Percentiles rank a stretch among this genome's conserved stretches.
Conservation (phyloP, 2,797 vertebrate genomes). For the Oreortyx pictus region DNA sequence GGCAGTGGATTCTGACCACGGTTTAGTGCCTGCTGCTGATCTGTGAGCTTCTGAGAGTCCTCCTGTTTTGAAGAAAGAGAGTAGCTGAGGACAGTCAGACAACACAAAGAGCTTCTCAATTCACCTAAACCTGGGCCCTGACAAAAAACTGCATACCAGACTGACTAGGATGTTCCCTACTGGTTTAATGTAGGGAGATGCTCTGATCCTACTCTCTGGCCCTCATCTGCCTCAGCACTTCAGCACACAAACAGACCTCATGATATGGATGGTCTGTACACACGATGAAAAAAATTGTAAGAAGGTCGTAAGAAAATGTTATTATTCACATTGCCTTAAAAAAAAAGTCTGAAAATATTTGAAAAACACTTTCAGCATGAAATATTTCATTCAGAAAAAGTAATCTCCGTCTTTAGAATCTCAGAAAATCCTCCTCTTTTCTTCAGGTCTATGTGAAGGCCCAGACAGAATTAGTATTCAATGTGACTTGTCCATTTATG, state of each 20-base stretch:
- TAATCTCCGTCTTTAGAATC: neutral
- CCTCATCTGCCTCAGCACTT: neutral
- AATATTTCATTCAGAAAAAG: neutral
- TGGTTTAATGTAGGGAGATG: neutral
- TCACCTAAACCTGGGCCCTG: neutral
- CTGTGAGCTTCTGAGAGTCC: slow-evolving; percentile 78
- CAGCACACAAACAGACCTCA: neutral
- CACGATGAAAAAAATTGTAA: neutral
- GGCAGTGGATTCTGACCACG: slow-evolving; percentile 84
- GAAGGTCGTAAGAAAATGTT: neutral
- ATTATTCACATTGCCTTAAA: neutral
- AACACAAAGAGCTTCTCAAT: neutral
- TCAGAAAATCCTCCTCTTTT: neutral
- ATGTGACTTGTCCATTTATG: neutral
- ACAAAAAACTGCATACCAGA: fast-evolving
- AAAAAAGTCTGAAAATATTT: neutral
- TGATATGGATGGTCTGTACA: neutral
- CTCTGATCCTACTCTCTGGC: neutral
- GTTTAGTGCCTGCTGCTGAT: slow-evolving; percentile 80
- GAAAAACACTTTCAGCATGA: neutral
- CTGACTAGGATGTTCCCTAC: neutral
- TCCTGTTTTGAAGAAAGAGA: slow-evolving; percentile 71
- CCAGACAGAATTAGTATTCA: neutral
- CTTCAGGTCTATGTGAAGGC: neutral
- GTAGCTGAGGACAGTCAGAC: neutral